Base-by-base conservation (phyloP, 2,797 vertebrate species). In the Periparus ater region DNA sequence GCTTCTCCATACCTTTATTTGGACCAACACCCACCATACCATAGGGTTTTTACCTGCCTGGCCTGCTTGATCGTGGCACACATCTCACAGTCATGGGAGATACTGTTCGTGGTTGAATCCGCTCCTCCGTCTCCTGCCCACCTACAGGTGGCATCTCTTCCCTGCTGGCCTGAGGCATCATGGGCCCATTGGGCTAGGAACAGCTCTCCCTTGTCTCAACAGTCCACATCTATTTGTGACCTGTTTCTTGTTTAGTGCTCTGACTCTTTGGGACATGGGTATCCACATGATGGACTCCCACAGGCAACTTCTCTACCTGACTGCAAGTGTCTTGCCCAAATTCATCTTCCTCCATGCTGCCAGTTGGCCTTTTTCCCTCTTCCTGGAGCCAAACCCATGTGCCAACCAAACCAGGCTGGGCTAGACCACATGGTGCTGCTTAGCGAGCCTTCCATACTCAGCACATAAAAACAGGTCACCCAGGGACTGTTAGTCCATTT, bases 221-320 rank as follows among this genome's bases (percentile, higher is more conserved):
- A 45, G 1, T 51, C 11, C 6, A 73, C 0, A 1, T 48, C 58
- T 20, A 0, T 65, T 10, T 65, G 2, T 17, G 44, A 25, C 29
- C 25, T n/a, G 4, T 1, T 48, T 1, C 0, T 47, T 54, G 7
- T 73, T 29, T 7, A 0, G 17, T 73, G 30, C 1, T 48, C 17
- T 5, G 17, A 6, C 20, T 55, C 20, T 9, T 30, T 20, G 30
- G 20, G 9, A 25, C 25, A 5, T 17, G 30, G 50, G 2, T 30
- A 48, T 63, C 42, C 0, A 15, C 26, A 4, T 34, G 30, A 3
- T 2, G 1, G 25, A 34, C 36, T 44, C 27, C 5, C 20, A 36
- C 36, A 22, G 11, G 17, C 10, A 21, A 4, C 11, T 50, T 17
- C 26, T 84, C 32, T 36, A 8, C 34, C 25, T 0, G 0, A 9